Percentiles rank a stretch among this genome's conserved stretches.
Conservation (phyloP, 2,113 vertebrate species). For the Salminus brasiliensis region DNA sequence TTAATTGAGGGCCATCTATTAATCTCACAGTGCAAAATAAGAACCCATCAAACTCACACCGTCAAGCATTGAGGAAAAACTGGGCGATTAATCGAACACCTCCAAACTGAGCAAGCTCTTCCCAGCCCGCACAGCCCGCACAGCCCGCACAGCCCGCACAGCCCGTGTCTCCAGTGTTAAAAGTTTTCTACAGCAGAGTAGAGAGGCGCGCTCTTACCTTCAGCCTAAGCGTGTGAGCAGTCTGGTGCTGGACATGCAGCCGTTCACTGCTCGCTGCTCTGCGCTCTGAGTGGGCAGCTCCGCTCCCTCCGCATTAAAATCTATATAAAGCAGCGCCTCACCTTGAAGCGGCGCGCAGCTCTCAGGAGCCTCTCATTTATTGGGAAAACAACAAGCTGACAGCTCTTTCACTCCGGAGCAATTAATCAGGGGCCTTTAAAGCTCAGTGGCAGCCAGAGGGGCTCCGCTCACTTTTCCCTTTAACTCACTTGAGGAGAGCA, state of each 20-base stretch:
- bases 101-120: too few species aligned
- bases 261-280: background rate
- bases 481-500: slow-evolving; percentile 64
- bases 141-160: too few species aligned
- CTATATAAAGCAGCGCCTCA: slow-evolving; percentile 46
- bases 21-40: too few species aligned
- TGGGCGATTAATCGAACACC: too few species aligned
- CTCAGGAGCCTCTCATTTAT: slow-evolving; percentile 74
- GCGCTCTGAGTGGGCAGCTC: background rate
- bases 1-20: too few species aligned
- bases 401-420: slow-evolving; percentile 66
- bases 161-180: slow-evolving; percentile 1
- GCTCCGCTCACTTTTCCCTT: slow-evolving; percentile 50
- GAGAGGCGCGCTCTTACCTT: too few species aligned
- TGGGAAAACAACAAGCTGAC: slow-evolving; percentile 67
- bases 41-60: too few species aligned
- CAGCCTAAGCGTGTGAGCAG: background rate
- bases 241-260: background rate
- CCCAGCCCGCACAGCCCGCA: too few species aligned
- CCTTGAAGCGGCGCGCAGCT: slow-evolving; percentile 69
- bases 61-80: too few species aligned
- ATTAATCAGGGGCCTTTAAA: slow-evolving; percentile 73
- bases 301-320: background rate
- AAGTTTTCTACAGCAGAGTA: too few species aligned
- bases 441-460: slow-evolving; percentile 55